Percentiles rank a stretch among this genome's conserved stretches.
These are phyloP conservation scores for Epirrhoe alternata DNA, from an alignment of 2,888 invertebrate species.

Conservation along the genomic window DNA sequence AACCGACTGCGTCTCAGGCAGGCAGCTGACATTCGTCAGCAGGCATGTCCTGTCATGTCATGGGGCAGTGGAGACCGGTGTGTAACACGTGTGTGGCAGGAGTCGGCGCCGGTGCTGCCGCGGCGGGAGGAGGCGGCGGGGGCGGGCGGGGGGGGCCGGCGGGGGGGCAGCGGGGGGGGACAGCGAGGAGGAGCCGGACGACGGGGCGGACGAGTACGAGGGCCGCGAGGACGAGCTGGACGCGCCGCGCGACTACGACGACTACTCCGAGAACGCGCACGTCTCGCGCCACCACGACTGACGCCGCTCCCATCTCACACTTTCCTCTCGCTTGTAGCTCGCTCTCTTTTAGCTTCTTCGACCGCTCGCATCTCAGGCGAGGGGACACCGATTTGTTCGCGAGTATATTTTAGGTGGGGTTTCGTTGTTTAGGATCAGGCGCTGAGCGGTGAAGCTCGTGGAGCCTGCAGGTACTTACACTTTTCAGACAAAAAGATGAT, in stretches of 20 bases:
- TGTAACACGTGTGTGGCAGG: slow-evolving; percentile 44
- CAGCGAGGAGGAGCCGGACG: slow-evolving; percentile 51
- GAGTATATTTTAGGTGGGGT: neutral
- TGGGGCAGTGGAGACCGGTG: neutral
- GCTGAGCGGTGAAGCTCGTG: neutral
- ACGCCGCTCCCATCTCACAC: slow-evolving; percentile 29
- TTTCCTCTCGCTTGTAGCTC: neutral
- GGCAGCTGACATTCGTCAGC: no score
- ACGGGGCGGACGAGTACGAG: slow-evolving; percentile 62
- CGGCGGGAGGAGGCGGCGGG: slow-evolving; percentile 51
- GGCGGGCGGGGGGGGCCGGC: slow-evolving; percentile 42
- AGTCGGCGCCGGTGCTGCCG: slow-evolving; percentile 55
- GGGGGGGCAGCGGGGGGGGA: slow-evolving; percentile 47
- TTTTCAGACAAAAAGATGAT: slow-evolving; percentile 9
- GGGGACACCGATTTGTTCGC: no score
- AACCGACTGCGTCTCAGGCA: neutral
- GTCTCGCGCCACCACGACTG: slow-evolving; percentile 69
- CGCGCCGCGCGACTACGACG: slow-evolving; percentile 73
- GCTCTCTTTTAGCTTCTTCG: neutral
- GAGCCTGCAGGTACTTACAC: slow-evolving; percentile 21
- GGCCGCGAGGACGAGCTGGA: slow-evolving; percentile 68
- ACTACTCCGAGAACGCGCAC: slow-evolving; percentile 78
- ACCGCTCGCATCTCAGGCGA: neutral
- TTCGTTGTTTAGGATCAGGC: neutral
- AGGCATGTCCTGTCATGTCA: neutral